A percentile compares a stretch with the other conserved stretches of the same genome.
These are phyloP conservation scores for Lacerta agilis DNA, from an alignment of 2,797 vertebrate species.

Conservation along the genomic window DNA sequence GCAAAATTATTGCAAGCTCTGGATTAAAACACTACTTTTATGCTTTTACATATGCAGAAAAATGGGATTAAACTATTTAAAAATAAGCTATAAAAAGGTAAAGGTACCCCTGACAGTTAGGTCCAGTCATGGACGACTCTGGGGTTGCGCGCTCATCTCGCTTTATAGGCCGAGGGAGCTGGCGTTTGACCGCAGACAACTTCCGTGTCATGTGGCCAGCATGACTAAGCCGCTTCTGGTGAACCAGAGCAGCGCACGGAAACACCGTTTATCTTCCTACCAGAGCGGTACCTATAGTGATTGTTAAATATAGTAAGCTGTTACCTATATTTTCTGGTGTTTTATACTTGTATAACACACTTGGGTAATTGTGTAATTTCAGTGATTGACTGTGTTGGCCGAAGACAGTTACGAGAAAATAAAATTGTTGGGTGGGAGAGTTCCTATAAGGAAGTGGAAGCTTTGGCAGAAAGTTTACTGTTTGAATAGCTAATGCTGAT, in stretches of 20 bases:
- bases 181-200: too few relatives aligned
- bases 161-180: too few relatives aligned
- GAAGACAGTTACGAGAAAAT: background rate
- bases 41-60: too few relatives aligned
- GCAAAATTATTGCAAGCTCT: background rate
- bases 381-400: background rate
- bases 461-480: background rate
- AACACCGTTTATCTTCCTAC: too few relatives aligned
- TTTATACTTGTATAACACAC: background rate
- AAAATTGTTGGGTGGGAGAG: background rate
- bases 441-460: background rate
- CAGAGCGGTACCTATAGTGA: background rate
- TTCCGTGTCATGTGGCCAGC: too few relatives aligned
- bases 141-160: too few relatives aligned
- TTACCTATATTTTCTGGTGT: background rate
- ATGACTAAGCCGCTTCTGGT: too few relatives aligned
- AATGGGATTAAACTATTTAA: background rate
- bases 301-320: background rate
- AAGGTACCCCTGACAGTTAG: too few relatives aligned
- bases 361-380: background rate
- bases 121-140: rapidly evolving
- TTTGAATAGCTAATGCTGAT: background rate
- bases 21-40: background rate
- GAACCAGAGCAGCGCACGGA: too few relatives aligned
- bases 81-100: too few relatives aligned